These are phyloP conservation scores for Ceratotherium simum DNA, from an alignment of 2,113 vertebrate species.

Conservation along the genomic window DNA sequence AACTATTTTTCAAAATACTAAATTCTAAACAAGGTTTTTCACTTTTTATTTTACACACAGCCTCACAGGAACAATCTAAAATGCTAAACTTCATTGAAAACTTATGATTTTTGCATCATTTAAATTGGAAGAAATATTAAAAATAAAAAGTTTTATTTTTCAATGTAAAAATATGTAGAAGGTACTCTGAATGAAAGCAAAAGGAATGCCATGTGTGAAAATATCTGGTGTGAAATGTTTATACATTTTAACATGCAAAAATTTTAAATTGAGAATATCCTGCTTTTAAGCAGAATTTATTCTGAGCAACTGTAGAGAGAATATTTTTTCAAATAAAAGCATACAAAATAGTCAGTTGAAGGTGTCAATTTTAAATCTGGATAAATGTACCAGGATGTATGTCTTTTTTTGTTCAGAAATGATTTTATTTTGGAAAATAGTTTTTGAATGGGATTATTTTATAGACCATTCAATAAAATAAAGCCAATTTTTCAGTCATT, in stretches of 20 bases:
- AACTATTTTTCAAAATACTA: slow-evolving; percentile 46
- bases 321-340: slow-evolving; percentile 2
- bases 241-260: not conserved
- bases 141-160: not conserved
- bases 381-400: not conserved
- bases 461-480: not conserved
- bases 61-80: slow-evolving; percentile 7
- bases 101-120: not conserved
- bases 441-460: not conserved
- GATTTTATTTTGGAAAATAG: not conserved
- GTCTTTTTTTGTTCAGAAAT: not conserved
- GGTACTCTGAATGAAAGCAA: not conserved
- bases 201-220: not conserved
- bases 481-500: not conserved
- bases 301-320: not conserved
- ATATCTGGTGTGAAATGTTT: not conserved
- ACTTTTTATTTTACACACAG: not conserved
- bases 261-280: not conserved
- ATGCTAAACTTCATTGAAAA: not conserved
- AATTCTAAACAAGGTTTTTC: slow-evolving; percentile 6
- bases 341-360: not conserved
- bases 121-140: not conserved
- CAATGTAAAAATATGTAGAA: not conserved
- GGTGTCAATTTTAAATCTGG: not conserved
- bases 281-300: not conserved